Conservation (phyloP, 2,797 vertebrate genomes). For the Loriculus beryllinus region DNA sequence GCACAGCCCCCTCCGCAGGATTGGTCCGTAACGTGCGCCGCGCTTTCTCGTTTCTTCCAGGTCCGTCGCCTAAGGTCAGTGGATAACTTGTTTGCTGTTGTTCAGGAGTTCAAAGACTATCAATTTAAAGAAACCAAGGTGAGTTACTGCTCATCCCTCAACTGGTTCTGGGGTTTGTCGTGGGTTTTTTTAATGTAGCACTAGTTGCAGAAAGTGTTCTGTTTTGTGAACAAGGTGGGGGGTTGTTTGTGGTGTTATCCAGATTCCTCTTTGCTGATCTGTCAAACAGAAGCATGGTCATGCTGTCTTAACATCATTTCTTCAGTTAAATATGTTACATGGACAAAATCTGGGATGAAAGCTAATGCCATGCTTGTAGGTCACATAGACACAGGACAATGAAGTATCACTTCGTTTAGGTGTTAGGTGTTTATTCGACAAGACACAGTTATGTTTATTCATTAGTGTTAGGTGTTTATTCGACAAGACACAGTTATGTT, state of each 20-base stretch:
- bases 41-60: conserved; percentile 62
- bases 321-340: accelerated
- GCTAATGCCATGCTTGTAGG: not conserved
- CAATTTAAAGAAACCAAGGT: conserved; percentile 92
- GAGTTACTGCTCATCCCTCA: not conserved
- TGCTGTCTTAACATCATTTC: not conserved
- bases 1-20: not conserved
- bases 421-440: not conserved
- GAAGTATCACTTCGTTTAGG: accelerated
- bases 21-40: not conserved
- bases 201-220: not conserved
- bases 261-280: not conserved
- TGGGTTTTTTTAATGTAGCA: not conserved
- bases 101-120: conserved; percentile 87
- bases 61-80: conserved; percentile 91
- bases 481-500: not conserved
- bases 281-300: accelerated
- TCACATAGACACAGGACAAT: accelerated
- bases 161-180: accelerated
- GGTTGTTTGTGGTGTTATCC: not conserved
- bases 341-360: not conserved
- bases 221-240: not conserved
- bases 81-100: conserved; percentile 95
- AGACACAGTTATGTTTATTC: not conserved
- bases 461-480: not conserved